A percentile compares a stretch with the other conserved stretches of the same genome.
phyloP scores from a whole-genome alignment of 1,140 invertebrate species.

The Trichonephila inaurata region DNA sequence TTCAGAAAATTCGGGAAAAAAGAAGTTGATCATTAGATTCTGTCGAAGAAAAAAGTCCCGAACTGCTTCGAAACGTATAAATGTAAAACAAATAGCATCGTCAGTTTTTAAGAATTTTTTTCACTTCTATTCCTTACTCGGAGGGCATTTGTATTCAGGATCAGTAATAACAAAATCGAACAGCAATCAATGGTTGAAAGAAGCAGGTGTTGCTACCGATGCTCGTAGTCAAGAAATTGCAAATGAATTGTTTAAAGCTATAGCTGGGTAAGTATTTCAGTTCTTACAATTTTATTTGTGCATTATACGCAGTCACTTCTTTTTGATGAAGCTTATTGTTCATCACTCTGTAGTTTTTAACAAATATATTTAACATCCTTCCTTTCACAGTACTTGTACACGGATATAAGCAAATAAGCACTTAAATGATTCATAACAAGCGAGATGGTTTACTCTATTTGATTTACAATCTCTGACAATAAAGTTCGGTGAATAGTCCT shows the following conservation, averaged over 20 bases:
- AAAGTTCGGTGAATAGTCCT: no score
- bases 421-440: no score
- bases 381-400: no score
- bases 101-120: constrained; percentile 35
- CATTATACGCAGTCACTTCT: no score
- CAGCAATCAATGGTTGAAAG: constrained; percentile 25
- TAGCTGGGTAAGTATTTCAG: constrained; percentile 37
- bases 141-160: constrained; percentile 37
- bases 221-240: background rate
- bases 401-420: no score
- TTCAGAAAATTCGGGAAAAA: background rate
- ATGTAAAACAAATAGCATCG: constrained; percentile 23
- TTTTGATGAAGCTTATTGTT: no score
- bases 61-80: constrained; percentile 30
- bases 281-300: background rate
- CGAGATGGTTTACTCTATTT: no score
- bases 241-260: background rate
- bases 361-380: no score
- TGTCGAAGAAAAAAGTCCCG: constrained; percentile 38
- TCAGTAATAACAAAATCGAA: constrained; percentile 41
- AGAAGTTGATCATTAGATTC: background rate
- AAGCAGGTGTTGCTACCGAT: constrained; percentile 13
- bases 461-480: no score
- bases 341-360: no score
- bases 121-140: constrained; percentile 32